A percentile compares a stretch with the other conserved stretches of the same genome.
phyloP scores from a whole-genome alignment of 2,113 vertebrate genomes.

The Morphnarchus princeps region DNA sequence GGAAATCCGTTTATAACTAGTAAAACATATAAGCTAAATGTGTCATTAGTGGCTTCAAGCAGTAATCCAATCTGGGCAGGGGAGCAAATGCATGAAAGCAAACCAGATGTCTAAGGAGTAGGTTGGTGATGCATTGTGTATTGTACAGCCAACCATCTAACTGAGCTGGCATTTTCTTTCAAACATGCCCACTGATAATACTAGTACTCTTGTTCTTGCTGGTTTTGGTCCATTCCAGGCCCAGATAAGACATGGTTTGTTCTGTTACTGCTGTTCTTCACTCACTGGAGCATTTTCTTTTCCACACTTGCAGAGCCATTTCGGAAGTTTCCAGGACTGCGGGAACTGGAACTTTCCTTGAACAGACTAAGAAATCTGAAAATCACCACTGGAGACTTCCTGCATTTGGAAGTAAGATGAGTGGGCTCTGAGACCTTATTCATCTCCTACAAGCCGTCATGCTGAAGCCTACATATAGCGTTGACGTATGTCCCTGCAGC shows the following conservation, averaged over 20 bases:
- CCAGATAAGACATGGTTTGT: not conserved
- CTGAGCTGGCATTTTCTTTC: not conserved
- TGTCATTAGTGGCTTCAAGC: not conserved
- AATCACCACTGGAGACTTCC: constrained; percentile 75
- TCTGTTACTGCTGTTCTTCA: not conserved
- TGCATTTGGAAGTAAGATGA: constrained; percentile 78
- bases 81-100: not conserved
- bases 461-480: fast-evolving
- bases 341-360: constrained; percentile 80
- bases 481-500: not conserved
- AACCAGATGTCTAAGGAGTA: not conserved
- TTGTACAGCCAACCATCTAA: not conserved
- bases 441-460: not conserved
- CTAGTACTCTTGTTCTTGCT: not conserved
- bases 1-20: not conserved
- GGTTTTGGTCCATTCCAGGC: not conserved
- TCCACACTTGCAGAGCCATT: constrained; percentile 71
- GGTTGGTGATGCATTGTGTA: not conserved
- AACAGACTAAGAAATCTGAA: constrained; percentile 75
- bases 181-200: not conserved
- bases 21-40: not conserved
- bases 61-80: not conserved
- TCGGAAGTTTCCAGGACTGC: constrained; percentile 75
- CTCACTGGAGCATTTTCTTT: not conserved
- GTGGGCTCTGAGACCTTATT: not conserved